Base-by-base conservation (phyloP, 2,113 vertebrate species). In the Alligator sinensis region DNA sequence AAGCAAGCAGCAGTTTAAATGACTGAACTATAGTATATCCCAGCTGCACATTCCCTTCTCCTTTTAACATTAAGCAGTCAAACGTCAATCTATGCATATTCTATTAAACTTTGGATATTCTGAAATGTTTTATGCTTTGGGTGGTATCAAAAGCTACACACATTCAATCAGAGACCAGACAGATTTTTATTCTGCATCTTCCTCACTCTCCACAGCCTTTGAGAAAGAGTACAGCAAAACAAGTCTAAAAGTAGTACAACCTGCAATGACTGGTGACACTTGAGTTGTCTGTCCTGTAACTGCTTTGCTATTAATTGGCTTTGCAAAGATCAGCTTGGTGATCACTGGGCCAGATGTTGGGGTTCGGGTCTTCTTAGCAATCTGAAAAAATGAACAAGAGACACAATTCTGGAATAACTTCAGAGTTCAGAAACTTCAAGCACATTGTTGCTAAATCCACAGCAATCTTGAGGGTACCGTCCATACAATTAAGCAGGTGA, bases 251-350 rank as follows among this genome's bases (percentile, higher is more conserved):
- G 92, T 91, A 97, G 95, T 94, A 97, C 97, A 97, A 99, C 99
- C 99, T 97, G 99, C 97, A 85, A 99, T 98, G 87, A 99, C 98
- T 82, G 99, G 98, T 86, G 99, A 97, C 3, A 99, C 98, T 78
- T 99, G 98, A 95, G 98, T 98, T 17, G 98, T 98, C 97, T 99
- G 98, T 94, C 98, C 98, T 95, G 98, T 98, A 68, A 99, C 97
- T 83, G 98, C 98, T 98, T 99, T 99, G 98, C 98, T 99, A 98
- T 99, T 99, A 54, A 99, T 98, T 47, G 99, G 99, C 97, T 99
- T 99, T 90, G 99, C 99, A 98, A 99, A 99, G 97, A 99, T 99
- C 84, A 99, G 98, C 97, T 99, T 99, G 84, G 98, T 99, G 96
- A 99, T 99, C 91, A 99, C 98, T 3, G 99, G 99, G 64, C 99